Conservation (phyloP, 1,140 invertebrate species). For the Daktulosphaira vitifoliae region DNA sequence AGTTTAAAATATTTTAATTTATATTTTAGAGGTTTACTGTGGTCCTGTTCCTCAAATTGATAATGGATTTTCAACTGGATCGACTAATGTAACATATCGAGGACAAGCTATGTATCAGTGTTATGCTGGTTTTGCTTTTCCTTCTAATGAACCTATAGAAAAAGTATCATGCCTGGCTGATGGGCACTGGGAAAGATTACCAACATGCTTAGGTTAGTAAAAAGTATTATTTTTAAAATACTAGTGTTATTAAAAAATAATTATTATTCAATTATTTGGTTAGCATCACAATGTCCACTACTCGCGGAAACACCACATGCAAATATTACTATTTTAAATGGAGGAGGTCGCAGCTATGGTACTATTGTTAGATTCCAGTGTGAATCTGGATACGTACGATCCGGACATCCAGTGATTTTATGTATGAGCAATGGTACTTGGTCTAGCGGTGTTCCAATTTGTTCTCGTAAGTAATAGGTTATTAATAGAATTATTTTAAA, state of each 20-base stretch:
- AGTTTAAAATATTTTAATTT: background rate
- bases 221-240: too few species aligned
- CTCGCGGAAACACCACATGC: conserved; percentile 79
- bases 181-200: conserved; percentile 84
- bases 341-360: conserved; percentile 86
- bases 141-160: conserved; percentile 76
- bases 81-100: conserved; percentile 87
- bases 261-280: conserved; percentile 37
- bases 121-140: conserved; percentile 91
- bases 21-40: conserved; percentile 77
- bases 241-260: background rate
- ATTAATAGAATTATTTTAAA: background rate
- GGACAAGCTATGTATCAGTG: conserved; percentile 92
- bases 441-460: conserved; percentile 83
- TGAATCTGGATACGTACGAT: conserved; percentile 81
- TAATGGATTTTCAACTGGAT: conserved; percentile 91
- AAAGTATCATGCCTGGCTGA: conserved; percentile 79
- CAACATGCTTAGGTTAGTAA: conserved; percentile 67
- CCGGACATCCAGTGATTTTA: conserved; percentile 78
- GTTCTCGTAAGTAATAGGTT: conserved; percentile 70
- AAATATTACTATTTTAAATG: conserved; percentile 81
- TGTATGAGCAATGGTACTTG: conserved; percentile 96
- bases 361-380: conserved; percentile 92
- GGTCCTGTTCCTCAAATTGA: conserved; percentile 95
- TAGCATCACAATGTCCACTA: conserved; percentile 86